phyloP scores from a whole-genome alignment of 2,113 vertebrate species.

The Trematocara stigmaticum region DNA sequence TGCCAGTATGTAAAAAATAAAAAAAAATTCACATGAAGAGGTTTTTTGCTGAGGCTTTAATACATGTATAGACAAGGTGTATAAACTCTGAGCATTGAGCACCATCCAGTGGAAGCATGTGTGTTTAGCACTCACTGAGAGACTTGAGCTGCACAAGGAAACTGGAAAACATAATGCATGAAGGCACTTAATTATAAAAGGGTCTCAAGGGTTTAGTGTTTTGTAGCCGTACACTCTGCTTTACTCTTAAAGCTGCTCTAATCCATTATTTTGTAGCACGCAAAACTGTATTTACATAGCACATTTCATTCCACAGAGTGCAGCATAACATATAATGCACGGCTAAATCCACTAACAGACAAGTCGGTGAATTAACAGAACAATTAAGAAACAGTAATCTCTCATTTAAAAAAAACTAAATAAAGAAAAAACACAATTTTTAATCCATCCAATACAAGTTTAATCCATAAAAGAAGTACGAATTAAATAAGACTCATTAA shows the following conservation, averaged over 20 bases:
- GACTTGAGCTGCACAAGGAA: background rate
- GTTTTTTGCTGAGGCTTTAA: background rate
- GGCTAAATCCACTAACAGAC: background rate
- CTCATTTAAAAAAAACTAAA: background rate
- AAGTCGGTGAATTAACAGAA: background rate
- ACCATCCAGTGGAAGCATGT: conserved; percentile 33
- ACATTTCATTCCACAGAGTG: background rate
- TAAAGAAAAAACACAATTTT: background rate
- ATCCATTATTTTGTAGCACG: background rate
- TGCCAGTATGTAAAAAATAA: background rate
- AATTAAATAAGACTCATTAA: background rate
- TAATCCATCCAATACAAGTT: background rate
- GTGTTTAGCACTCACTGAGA: background rate
- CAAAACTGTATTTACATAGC: background rate
- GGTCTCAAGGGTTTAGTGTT: background rate
- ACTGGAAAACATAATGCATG: background rate
- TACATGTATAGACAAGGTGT: background rate
- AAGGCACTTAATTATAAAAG: background rate
- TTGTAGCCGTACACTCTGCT: background rate
- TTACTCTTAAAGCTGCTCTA: background rate
- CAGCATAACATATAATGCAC: background rate
- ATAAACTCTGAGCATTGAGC: conserved; percentile 3
- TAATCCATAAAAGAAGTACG: background rate
- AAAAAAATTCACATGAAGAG: background rate
- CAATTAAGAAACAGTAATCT: background rate